phyloP scores from a whole-genome alignment of 64 coral and sea anemone genomes.

The Catalaphyllia jardinei region DNA sequence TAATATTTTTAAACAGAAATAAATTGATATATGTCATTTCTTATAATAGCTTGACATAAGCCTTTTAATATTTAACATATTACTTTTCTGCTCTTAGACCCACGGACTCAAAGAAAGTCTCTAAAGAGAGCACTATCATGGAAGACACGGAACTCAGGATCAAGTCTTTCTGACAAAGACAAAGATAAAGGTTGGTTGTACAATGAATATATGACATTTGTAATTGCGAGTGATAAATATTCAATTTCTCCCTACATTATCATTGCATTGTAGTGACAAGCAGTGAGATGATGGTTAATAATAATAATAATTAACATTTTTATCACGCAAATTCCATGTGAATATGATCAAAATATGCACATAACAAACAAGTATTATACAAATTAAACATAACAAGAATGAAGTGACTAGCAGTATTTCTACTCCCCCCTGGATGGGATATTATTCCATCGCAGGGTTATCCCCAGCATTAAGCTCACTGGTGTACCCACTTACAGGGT shows the following conservation, averaged over 20 bases:
- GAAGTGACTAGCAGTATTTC: too few species aligned
- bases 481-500: too few species aligned
- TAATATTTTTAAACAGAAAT: too few species aligned
- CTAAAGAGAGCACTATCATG: conserved; percentile 82
- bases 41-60: not conserved
- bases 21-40: not conserved
- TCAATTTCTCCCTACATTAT: not conserved
- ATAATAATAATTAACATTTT: too few species aligned
- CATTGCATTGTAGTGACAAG: not conserved
- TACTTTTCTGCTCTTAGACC: conserved; percentile 43
- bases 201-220: not conserved
- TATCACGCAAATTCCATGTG: too few species aligned
- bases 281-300: not conserved
- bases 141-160: conserved; percentile 60
- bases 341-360: too few species aligned
- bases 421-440: too few species aligned
- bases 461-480: too few species aligned
- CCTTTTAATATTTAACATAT: not conserved
- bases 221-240: not conserved
- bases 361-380: too few species aligned
- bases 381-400: too few species aligned
- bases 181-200: conserved; percentile 55
- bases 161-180: conserved; percentile 61
- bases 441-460: too few species aligned
- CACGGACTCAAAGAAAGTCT: conserved; percentile 65